Base-by-base conservation (phyloP, 1,140 invertebrate genomes). In the Hermatobates lingyangjiaoensis region DNA sequence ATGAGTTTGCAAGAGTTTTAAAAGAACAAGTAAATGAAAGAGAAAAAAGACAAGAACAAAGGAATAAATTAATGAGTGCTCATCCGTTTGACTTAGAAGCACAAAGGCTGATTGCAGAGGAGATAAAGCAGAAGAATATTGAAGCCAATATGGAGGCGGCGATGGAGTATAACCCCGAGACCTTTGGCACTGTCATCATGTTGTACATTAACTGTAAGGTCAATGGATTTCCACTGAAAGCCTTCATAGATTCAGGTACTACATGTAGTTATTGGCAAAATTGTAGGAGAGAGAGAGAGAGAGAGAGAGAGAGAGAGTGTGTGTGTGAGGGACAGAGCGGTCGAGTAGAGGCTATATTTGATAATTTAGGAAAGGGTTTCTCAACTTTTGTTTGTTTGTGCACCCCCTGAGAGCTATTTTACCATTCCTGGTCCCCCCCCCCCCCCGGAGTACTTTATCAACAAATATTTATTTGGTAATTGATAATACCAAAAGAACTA, bases 61-160 rank as follows among this genome's bases (percentile, higher is more conserved):
- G 87, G 58, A 71, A 88, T 20, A 75, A 81, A 61, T 84, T 98
- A 76, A 76, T 95, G 66, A 42, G 80, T 59, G 88, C 91, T 1
- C 85, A 95, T 74, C 91, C 91, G 0, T 96, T 96, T 68, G 90
- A 96, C 68, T 79, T 86, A 1, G 90, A 93, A 67, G 87, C 89
- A 0, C 92, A 98, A 65, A 73, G 80, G 57, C 71, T 93, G 50
- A 97, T 97, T 60, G 91, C 89, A 15, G 90, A 94, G 64, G 89
- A 95, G 71, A 96, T 96, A 52, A 75, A 81, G 58, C 83, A 90
- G 61, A 90, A 93, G 63, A 96, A 96, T 66, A 92, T 96, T 54
- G 90, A 96, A 71, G 87, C 87, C 0, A 97, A 97, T 64, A 98
- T 97, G 93, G 90, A 96, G 62, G 88, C 89, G 1, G 94, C 93